Conservation (phyloP, 2,113 vertebrate genomes). For the Scatophagus argus region DNA sequence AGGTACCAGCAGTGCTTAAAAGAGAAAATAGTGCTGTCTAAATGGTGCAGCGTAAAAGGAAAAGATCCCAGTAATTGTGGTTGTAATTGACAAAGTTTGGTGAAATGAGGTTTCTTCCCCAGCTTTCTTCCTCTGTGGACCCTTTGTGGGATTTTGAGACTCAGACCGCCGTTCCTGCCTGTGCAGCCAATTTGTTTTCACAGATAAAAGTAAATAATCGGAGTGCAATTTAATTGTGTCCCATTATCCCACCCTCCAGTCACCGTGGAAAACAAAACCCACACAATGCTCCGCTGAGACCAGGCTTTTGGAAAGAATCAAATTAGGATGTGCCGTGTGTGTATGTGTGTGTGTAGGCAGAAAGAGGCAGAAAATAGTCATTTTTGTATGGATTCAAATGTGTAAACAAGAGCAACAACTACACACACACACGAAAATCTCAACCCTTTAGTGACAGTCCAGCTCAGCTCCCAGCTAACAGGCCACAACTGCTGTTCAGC, state of each 20-base stretch:
- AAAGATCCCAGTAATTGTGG: conserved; percentile 51
- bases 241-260: conserved; percentile 75
- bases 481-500: conserved; percentile 55
- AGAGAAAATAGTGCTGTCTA: conserved; percentile 45
- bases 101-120: conserved; percentile 54
- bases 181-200: conserved; percentile 76
- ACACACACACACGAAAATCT: conserved; percentile 19
- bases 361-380: conserved; percentile 42
- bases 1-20: conserved; percentile 24
- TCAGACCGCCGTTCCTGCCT: conserved; percentile 43
- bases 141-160: conserved; percentile 48
- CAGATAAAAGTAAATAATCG: conserved; percentile 82
- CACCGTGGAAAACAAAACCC: conserved; percentile 71
- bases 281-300: conserved; percentile 70
- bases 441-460: conserved; percentile 42
- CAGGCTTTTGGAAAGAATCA: conserved; percentile 66
- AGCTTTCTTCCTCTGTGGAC: conserved; percentile 60
- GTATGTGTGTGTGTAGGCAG: conserved; percentile 4
- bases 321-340: conserved; percentile 56
- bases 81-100: conserved; percentile 74
- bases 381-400: conserved; percentile 44
- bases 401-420: conserved; percentile 38
- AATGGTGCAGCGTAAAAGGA: conserved; percentile 47
- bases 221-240: conserved; percentile 79
- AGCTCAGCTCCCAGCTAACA: conserved; percentile 59